phyloP scores from a whole-genome alignment of 2,113 vertebrate genomes.

The Hippocampus guttulatus region DNA sequence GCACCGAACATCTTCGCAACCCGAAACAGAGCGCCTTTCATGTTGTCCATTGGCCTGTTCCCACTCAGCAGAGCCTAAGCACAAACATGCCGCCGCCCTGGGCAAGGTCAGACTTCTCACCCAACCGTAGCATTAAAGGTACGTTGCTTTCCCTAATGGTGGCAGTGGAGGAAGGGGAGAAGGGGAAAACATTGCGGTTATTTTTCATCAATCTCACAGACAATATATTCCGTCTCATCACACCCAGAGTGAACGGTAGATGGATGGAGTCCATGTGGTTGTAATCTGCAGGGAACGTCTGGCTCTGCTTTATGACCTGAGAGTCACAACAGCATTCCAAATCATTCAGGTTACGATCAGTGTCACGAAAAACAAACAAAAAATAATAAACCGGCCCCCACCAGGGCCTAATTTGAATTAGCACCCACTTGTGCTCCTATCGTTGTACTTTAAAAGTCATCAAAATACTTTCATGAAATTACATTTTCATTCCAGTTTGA shows the following conservation, averaged over 20 bases:
- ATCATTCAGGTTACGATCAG: constrained; percentile 44
- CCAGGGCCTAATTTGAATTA: not conserved
- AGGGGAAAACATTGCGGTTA: constrained; percentile 35
- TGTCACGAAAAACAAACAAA: constrained; percentile 36
- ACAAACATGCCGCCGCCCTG: constrained; percentile 72
- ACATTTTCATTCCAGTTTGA: no score
- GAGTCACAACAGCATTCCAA: constrained; percentile 49
- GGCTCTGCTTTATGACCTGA: constrained; percentile 45
- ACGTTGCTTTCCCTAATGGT: constrained; percentile 59
- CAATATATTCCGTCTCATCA: constrained; percentile 65
- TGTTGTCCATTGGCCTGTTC: constrained; percentile 63
- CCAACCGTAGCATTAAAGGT: constrained; percentile 59
- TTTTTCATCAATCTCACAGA: constrained; percentile 66
- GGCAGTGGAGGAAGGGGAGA: constrained; percentile 4
- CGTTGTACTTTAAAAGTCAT: not conserved
- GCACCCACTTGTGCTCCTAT: not conserved
- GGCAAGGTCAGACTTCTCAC: constrained; percentile 70
- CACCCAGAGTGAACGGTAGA: constrained; percentile 38
- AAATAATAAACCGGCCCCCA: not conserved
- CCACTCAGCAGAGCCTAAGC: constrained; percentile 68
- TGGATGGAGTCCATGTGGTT: constrained; percentile 53
- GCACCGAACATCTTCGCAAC: constrained; percentile 65
- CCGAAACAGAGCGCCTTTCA: constrained; percentile 70
- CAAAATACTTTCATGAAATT: not conserved
- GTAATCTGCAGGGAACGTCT: constrained; percentile 49